phyloP scores from a whole-genome alignment of 2,888 invertebrate genomes.

The Sminthurinus aureus region DNA sequence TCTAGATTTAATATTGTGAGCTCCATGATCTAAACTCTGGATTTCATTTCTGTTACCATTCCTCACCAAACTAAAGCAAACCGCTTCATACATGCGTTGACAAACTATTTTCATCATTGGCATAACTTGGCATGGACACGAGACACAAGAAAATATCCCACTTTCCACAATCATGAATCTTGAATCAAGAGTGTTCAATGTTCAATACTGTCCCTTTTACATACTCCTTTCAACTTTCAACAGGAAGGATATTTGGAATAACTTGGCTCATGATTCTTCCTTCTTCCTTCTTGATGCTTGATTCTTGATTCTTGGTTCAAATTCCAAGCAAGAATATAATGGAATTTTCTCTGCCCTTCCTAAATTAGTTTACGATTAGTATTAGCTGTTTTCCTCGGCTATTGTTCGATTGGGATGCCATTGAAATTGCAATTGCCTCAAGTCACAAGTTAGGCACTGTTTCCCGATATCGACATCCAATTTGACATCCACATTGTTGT shows the following conservation, averaged over 20 bases:
- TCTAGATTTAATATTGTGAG: neutral
- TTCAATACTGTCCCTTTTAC: neutral
- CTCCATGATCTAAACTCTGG: neutral
- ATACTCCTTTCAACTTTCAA: neutral
- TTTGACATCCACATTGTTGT: too few species aligned
- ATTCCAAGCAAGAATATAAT: neutral
- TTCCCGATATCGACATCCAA: too few species aligned
- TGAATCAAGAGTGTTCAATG: too few species aligned
- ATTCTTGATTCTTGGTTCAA: neutral
- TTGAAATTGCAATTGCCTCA: neutral
- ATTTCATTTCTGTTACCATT: neutral
- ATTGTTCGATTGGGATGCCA: neutral
- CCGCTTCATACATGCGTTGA: too few species aligned
- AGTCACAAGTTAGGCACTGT: too few species aligned
- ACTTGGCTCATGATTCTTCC: too few species aligned
- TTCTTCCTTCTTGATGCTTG: too few species aligned
- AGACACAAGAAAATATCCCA: too few species aligned
- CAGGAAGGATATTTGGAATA: neutral
- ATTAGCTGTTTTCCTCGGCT: neutral
- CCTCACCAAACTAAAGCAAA: neutral
- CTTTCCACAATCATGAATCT: too few species aligned
- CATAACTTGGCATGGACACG: too few species aligned
- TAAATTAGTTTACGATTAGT: neutral
- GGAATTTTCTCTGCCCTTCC: neutral
- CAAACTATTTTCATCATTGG: too few species aligned